phyloP scores from a whole-genome alignment of 2,888 invertebrate species.

The Vanessa cardui region DNA sequence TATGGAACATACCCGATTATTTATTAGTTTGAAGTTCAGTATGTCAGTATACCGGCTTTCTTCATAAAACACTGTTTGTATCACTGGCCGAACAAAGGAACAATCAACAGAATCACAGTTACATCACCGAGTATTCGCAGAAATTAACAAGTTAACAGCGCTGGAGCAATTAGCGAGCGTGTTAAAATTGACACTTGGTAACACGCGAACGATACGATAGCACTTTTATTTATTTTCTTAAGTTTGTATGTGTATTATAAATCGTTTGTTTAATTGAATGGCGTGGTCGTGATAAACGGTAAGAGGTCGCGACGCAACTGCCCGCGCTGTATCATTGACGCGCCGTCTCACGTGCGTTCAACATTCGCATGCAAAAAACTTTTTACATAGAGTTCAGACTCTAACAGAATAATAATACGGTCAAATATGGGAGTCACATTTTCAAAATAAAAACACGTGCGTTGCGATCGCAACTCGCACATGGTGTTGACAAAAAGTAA shows the following conservation, averaged over 20 bases:
- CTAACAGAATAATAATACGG: conserved; percentile 55
- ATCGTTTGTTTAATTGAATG: conserved; percentile 23
- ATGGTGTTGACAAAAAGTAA: background rate
- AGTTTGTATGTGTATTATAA: conserved; percentile 13
- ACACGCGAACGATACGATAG: conserved; percentile 42
- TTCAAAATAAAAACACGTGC: conserved; percentile 21
- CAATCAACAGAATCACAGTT: conserved; percentile 60
- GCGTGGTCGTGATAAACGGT: conserved; percentile 69
- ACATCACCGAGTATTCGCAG: conserved; percentile 68
- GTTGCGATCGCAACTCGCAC: background rate
- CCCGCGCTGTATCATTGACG: conserved; percentile 67
- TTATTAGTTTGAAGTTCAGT: conserved; percentile 45
- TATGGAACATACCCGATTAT: conserved; percentile 25
- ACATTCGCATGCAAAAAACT: conserved; percentile 73
- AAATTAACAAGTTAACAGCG: conserved; percentile 53
- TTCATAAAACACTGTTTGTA: conserved; percentile 59
- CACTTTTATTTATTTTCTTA: conserved; percentile 4
- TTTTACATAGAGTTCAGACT: conserved; percentile 64
- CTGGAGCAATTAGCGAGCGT: conserved; percentile 40
- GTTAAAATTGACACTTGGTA: conserved; percentile 44
- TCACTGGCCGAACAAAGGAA: conserved; percentile 62
- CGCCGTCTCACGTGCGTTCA: conserved; percentile 69
- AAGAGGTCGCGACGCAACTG: conserved; percentile 76
- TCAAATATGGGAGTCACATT: conserved; percentile 21
- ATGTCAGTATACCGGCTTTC: conserved; percentile 64